phyloP scores from a whole-genome alignment of 2,113 vertebrate genomes.

The Pseudorhombus dupliciocellatus region DNA sequence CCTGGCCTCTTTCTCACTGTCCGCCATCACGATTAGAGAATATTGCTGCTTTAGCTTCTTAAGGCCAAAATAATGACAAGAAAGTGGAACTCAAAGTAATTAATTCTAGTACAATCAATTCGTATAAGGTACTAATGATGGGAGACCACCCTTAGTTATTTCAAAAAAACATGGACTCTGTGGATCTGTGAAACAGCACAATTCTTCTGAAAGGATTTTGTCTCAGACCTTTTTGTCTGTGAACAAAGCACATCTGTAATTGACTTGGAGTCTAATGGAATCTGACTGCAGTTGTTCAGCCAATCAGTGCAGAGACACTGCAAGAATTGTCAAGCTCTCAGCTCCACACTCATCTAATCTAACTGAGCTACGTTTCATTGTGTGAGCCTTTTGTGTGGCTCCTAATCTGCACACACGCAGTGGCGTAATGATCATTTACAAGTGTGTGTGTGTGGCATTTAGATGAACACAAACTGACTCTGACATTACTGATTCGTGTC shows the following conservation, averaged over 20 bases:
- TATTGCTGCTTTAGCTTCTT: neutral
- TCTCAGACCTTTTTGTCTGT: constrained; percentile 28
- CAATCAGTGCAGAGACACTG: constrained; percentile 35
- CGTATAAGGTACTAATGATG: constrained; percentile 17
- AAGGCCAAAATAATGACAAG: constrained; percentile 42
- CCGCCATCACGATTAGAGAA: neutral
- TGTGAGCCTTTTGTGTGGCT: constrained; percentile 27
- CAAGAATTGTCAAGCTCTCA: constrained; percentile 32
- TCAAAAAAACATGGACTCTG: neutral
- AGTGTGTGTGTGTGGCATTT: neutral
- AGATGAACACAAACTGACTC: constrained; percentile 17
- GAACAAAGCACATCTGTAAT: constrained; percentile 43
- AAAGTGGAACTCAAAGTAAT: constrained; percentile 3
- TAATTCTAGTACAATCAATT: neutral
- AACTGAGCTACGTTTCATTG: constrained; percentile 46
- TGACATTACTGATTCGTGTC: constrained; percentile 9
- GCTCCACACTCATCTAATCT: constrained; percentile 46
- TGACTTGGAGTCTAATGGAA: constrained; percentile 47
- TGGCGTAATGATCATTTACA: constrained; percentile 29
- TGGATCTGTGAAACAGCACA: constrained; percentile 22
- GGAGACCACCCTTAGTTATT: constrained; percentile 7
- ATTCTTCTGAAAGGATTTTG: constrained; percentile 6
- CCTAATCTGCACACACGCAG: constrained; percentile 46
- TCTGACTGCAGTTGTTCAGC: constrained; percentile 30
- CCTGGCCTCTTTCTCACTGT: constrained; percentile 3